A percentile compares a stretch with the other conserved stretches of the same genome.
phyloP scores from a whole-genome alignment of 2,113 vertebrate genomes.

The Urocitellus parryii region DNA sequence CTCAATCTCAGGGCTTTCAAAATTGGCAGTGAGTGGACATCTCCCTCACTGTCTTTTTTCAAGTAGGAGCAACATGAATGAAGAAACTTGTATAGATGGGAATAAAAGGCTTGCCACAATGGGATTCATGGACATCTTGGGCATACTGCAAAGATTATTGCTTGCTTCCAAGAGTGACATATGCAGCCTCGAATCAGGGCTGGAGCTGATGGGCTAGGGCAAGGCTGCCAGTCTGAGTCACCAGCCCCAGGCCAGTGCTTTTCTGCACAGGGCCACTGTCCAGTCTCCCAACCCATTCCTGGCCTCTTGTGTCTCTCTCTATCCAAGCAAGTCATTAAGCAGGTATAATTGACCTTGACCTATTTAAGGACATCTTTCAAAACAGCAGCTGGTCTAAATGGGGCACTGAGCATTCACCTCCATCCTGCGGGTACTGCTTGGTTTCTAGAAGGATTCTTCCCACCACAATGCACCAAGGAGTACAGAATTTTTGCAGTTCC shows the following conservation, averaged over 20 bases:
- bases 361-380: constrained; percentile 58
- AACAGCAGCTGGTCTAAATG: constrained; percentile 47
- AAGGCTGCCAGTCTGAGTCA: not conserved
- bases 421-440: not conserved
- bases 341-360: constrained; percentile 70
- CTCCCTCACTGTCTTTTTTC: not conserved
- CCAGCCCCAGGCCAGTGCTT: not conserved
- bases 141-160: not conserved
- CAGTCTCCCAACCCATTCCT: constrained; percentile 17
- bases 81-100: not conserved
- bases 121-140: not conserved
- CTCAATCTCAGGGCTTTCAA: not conserved
- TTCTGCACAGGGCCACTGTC: not conserved
- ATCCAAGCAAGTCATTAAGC: constrained; percentile 60
- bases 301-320: constrained; percentile 52
- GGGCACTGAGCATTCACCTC: not conserved
- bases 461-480: not conserved
- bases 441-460: constrained; percentile 37
- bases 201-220: not conserved
- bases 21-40: not conserved
- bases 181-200: not conserved
- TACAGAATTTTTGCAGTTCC: not conserved
- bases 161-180: not conserved
- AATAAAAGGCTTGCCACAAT: not conserved
- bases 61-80: not conserved